These are phyloP conservation scores for Gastrophysa polygoni DNA, from an alignment of 2,888 invertebrate species.

Conservation along the genomic window DNA sequence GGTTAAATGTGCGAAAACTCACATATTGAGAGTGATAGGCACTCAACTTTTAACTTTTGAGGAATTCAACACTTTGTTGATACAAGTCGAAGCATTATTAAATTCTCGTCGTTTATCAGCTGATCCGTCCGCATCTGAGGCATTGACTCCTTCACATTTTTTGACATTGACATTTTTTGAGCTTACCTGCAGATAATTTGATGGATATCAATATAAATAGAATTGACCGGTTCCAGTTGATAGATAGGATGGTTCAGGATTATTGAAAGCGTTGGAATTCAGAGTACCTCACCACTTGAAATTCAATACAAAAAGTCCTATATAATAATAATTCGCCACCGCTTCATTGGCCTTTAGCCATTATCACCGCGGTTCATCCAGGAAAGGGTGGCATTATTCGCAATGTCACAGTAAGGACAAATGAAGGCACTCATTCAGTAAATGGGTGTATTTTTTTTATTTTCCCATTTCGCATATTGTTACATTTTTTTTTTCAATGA, in stretches of 20 bases:
- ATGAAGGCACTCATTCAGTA: neutral
- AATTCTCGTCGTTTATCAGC: neutral
- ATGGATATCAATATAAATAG: neutral
- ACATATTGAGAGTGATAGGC: neutral
- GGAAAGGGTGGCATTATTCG: conserved; percentile 3
- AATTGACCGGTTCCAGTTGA: neutral
- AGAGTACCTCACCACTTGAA: conserved; percentile 9
- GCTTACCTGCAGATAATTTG: neutral
- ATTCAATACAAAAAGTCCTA: neutral
- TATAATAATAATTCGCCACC: neutral
- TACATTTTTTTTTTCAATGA: too few species aligned
- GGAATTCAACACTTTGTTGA: neutral
- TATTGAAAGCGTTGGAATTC: neutral
- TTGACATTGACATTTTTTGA: neutral
- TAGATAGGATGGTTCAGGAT: conserved; percentile 1
- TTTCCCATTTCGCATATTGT: too few species aligned
- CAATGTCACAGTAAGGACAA: neutral
- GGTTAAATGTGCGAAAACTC: conserved; percentile 6
- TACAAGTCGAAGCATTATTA: neutral
- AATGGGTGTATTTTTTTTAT: too few species aligned
- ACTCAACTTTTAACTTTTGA: neutral
- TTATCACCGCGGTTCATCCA: neutral
- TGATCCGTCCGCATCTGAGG: neutral
- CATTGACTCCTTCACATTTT: neutral
- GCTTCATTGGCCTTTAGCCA: neutral